A percentile compares a stretch with the other conserved stretches of the same genome.
Conservation (phyloP, 2,113 vertebrate genomes). For the Triplophysa dalaica region DNA sequence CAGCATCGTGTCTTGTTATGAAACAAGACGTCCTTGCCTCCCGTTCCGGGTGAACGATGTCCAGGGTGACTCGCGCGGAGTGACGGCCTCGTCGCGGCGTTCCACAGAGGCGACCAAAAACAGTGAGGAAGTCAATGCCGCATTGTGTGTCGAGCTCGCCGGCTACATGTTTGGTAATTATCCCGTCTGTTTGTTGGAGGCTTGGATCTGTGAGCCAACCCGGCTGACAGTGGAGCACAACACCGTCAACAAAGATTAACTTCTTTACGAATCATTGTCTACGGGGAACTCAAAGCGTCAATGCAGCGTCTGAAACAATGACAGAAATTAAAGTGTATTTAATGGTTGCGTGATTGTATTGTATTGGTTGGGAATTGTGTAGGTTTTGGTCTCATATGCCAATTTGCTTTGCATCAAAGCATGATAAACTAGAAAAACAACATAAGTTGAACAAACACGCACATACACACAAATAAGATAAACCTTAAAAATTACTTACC, state of each 20-base stretch:
- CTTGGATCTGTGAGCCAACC: constrained; percentile 63
- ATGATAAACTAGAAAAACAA: too few relatives aligned
- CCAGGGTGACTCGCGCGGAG: constrained; percentile 61
- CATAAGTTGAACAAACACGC: too few relatives aligned
- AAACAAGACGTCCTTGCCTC: constrained; percentile 77
- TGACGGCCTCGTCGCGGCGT: constrained; percentile 53
- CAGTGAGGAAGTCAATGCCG: constrained; percentile 81
- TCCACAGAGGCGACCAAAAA: constrained; percentile 66
- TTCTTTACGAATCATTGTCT: constrained; percentile 59
- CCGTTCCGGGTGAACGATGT: constrained; percentile 63
- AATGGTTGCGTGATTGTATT: too few relatives aligned
- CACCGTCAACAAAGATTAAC: constrained; percentile 70
- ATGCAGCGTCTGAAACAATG: not conserved
- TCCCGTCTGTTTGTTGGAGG: constrained; percentile 67
- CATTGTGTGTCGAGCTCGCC: constrained; percentile 74
- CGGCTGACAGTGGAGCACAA: constrained; percentile 65
- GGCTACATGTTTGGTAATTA: constrained; percentile 78
- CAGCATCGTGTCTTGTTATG: constrained; percentile 81
- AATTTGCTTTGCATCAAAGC: too few relatives aligned
- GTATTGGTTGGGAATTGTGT: not conserved
- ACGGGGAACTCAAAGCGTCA: constrained; percentile 30
- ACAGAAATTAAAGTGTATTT: too few relatives aligned
- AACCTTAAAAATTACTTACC: too few relatives aligned
- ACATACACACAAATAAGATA: too few relatives aligned
- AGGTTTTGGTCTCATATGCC: too few relatives aligned